Base-by-base conservation (phyloP, 1,140 invertebrate species). In the Drosophila leontia region DNA sequence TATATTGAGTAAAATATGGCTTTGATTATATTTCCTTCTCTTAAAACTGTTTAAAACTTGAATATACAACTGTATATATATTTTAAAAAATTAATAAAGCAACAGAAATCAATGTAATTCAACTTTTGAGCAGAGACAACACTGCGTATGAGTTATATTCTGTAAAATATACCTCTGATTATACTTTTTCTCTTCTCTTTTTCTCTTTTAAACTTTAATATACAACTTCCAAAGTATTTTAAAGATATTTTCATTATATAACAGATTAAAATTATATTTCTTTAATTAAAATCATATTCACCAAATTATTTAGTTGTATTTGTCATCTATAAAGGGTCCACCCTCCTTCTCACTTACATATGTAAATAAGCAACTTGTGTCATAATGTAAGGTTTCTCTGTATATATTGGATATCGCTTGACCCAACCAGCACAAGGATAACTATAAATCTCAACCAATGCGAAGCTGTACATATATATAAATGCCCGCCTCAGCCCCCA, bases 391-490 rank as follows among this genome's bases (percentile, higher is more conserved):
- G 67, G 39, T 32, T 68, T 51, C 32, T 70, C 39, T 34, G 17
- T 55, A 29, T 68, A 23, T 68, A 32, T 55, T 56, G 62, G 67
- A 68, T 37, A 17, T 55, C 23, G 67, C 67, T 70, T 70, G 67
- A 70, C 62, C 67, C 48, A 45, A 63, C 61, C 67, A 65, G 57
- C 42, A 59, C 57, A 47, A 4, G 34, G 53, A 55, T 55, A 55
- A 55, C 34, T 23, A 39, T 37, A 37, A 55, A 34, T 63, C 61
- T 63, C 62, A 35, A 45, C 32, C 42, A 47, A 19, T 42, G 32
- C 65, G 37, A 67, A 44, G 67, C 67, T 70, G 67, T 70, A 70
- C 39, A 70, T 70, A 70, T 47, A 70, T 70, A 67, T 55, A 68
- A 68, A 45, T 41, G 23, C 62, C 72, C 35, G 42, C 48, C 62